These are phyloP conservation scores for Malacoraja senta DNA, from an alignment of 2,797 vertebrate genomes.

Conservation along the genomic window DNA sequence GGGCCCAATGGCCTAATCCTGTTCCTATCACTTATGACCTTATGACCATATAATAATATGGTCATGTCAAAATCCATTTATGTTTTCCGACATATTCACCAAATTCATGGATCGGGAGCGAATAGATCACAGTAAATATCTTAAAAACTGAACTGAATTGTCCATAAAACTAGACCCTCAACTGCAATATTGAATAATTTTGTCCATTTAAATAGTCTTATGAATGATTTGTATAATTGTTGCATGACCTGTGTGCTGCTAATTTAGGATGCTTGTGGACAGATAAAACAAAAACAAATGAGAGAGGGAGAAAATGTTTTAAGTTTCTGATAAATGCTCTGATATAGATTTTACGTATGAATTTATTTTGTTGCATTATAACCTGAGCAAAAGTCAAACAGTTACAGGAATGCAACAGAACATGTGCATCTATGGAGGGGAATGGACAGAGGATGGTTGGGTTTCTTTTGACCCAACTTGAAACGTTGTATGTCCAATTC, in stretches of 20 bases:
- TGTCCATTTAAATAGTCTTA: background rate
- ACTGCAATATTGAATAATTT: background rate
- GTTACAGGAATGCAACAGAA: too few species aligned
- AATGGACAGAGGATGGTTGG: too few species aligned
- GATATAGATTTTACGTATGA: too few species aligned
- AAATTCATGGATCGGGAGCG: background rate
- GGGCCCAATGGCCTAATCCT: too few species aligned
- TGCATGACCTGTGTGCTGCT: background rate
- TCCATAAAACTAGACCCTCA: background rate
- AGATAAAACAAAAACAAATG: background rate
- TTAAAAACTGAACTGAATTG: background rate
- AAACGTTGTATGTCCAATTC: too few species aligned
- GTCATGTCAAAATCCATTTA: background rate
- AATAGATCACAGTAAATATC: background rate
- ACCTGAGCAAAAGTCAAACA: too few species aligned
- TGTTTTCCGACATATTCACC: background rate
- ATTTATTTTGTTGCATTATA: background rate
- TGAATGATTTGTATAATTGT: background rate
- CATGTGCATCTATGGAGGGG: too few species aligned
- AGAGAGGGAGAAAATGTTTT: background rate
- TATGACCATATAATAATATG: background rate
- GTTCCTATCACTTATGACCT: too few species aligned
- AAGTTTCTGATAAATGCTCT: background rate
- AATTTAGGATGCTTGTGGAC: background rate
- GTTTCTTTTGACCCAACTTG: too few species aligned